These are phyloP conservation scores for Caenorhabditis sulstoni DNA, from an alignment of 2,888 invertebrate species.

Conservation along the genomic window DNA sequence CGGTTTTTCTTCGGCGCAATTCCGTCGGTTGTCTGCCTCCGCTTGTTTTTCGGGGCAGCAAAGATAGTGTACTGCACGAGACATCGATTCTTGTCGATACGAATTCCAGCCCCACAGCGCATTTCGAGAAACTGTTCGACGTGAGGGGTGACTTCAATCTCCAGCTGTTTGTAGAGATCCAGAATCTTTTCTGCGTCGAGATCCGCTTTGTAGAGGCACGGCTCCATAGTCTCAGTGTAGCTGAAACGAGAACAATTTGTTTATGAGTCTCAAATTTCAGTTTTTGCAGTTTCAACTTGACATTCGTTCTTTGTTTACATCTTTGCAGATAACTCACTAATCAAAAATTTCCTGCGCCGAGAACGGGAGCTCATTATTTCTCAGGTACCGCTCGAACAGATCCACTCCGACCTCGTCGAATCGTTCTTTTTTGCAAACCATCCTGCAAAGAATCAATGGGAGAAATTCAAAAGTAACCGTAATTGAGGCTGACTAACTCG, in stretches of 20 bases:
- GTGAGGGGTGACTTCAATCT: conserved; percentile 11
- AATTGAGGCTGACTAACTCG: conserved; percentile 18
- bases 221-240: conserved; percentile 10
- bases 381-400: background rate
- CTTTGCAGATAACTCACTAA: conserved; percentile 28
- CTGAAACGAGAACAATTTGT: conserved; percentile 11
- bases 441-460: conserved; percentile 6
- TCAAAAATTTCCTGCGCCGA: background rate
- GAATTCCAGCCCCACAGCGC: conserved; percentile 16
- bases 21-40: background rate
- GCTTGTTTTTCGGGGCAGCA: background rate
- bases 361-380: background rate
- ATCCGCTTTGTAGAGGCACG: conserved; percentile 18
- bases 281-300: background rate
- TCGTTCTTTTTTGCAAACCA: background rate
- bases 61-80: conserved; percentile 13
- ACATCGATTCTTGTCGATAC: conserved; percentile 4
- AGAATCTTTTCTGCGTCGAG: conserved; percentile 8
- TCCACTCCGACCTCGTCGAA: conserved; percentile 2
- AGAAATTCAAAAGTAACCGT: background rate
- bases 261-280: too few relatives aligned
- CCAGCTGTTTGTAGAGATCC: conserved; percentile 4
- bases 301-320: too few relatives aligned
- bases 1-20: background rate
- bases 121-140: conserved; percentile 32